Percentiles rank a stretch among this genome's conserved stretches.
Evolutionary conservation across 1,140 invertebrate species (phyloP).

Genomic region (Dufourea novaeangliae): DNA sequence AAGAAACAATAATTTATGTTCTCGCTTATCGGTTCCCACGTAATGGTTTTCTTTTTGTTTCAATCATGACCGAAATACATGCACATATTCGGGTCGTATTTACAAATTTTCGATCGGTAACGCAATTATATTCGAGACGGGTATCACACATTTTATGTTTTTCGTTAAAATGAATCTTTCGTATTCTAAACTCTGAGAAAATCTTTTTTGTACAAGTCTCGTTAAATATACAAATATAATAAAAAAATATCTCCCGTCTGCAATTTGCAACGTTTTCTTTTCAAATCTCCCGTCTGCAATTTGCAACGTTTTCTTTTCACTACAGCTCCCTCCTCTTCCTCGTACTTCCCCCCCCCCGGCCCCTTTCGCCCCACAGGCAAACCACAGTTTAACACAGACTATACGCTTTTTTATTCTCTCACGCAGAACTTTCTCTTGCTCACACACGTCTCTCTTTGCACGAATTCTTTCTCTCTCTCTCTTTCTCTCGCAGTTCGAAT

Average conservation of each 20-base stretch:
- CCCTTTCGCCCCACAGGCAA: background rate
- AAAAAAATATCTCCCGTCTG: constrained; percentile 36
- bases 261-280: constrained; percentile 6
- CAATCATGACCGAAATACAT: constrained; percentile 6
- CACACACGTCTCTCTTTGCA: constrained; percentile 28
- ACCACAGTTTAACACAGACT: constrained; percentile 15
- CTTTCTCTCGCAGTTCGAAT: constrained; percentile 49
- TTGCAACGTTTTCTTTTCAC: background rate
- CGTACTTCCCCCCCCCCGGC: background rate
- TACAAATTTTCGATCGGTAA: constrained; percentile 20
- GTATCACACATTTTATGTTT: too few relatives aligned
- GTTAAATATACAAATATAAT: constrained; percentile 5
- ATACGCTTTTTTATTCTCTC: constrained; percentile 33
- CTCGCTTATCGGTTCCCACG: too few relatives aligned
- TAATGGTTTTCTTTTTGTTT: too few relatives aligned
- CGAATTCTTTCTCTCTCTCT: too few relatives aligned
- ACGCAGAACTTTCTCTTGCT: constrained; percentile 55
- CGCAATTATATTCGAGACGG: too few relatives aligned
- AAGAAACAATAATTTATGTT: too few relatives aligned
- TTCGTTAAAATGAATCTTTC: too few relatives aligned
- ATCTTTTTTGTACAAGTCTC: constrained; percentile 24
- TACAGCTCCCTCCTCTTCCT: constrained; percentile 14
- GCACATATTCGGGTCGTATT: constrained; percentile 25
- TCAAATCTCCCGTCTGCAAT: constrained; percentile 33
- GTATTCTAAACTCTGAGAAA: background rate